Evolutionary conservation across 92 coral and sea anemone species (phyloP).

Genomic region (Porites rus): DNA sequence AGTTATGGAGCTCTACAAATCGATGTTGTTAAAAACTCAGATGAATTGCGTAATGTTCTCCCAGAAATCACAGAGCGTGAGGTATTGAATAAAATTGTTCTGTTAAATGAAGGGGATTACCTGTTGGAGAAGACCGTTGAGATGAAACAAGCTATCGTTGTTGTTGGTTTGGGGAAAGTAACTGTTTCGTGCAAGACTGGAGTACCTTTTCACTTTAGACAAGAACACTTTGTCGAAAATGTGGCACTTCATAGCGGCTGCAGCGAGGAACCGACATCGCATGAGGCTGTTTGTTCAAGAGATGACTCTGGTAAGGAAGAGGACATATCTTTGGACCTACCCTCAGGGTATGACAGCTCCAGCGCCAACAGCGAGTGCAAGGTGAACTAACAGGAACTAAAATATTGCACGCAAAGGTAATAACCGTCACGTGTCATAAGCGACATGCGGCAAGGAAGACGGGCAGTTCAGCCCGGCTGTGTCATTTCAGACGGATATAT

Average conservation of each 20-base stretch:
- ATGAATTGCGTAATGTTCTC: background rate
- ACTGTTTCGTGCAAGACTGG: conserved; percentile 19
- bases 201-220: conserved; percentile 11
- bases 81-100: conserved; percentile 12
- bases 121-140: background rate
- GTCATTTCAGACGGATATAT: too few species aligned
- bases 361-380: conserved; percentile 6
- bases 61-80: background rate
- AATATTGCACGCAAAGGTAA: background rate
- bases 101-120: conserved; percentile 28
- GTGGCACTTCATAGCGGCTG: conserved; percentile 1
- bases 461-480: too few species aligned
- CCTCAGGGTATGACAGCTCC: background rate
- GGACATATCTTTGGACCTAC: background rate
- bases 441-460: background rate
- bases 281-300: background rate
- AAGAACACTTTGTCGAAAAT: conserved; percentile 16
- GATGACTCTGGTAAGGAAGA: background rate
- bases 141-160: background rate
- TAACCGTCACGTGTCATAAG: background rate
- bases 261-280: background rate
- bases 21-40: background rate
- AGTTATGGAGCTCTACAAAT: background rate
- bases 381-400: background rate
- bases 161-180: conserved; percentile 26